phyloP scores from a whole-genome alignment of 2,797 vertebrate species.

The Psittacula derbiana region DNA sequence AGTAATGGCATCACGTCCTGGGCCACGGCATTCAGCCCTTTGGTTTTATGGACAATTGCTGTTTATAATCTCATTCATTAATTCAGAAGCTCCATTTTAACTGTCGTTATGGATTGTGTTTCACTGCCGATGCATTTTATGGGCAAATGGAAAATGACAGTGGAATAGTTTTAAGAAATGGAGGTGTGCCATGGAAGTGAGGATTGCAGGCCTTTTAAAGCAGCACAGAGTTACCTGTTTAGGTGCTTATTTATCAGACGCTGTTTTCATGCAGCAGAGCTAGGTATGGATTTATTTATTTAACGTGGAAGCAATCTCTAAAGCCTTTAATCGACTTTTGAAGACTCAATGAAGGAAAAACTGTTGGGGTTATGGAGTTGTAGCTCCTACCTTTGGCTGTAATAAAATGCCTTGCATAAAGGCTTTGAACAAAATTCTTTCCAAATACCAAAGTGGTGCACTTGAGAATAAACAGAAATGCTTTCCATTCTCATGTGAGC shows the following conservation, averaged over 20 bases:
- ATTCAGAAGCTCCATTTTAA: background rate
- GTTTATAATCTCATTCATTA: background rate
- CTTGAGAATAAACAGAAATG: background rate
- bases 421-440: background rate
- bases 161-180: background rate
- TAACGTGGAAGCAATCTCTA: background rate
- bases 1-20: accelerated
- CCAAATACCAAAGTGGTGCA: background rate
- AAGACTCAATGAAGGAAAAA: background rate
- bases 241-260: background rate
- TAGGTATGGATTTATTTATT: background rate
- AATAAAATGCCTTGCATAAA: background rate
- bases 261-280: background rate
- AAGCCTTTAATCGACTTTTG: slow-evolving; percentile 12
- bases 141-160: background rate
- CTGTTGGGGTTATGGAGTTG: background rate
- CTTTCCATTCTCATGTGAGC: background rate
- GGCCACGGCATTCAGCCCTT: background rate
- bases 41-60: background rate
- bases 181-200: background rate
- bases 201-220: background rate
- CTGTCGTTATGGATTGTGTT: background rate
- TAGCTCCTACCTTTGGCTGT: background rate
- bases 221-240: background rate
- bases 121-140: background rate